Percentiles rank a stretch among this genome's conserved stretches.
phyloP scores from a whole-genome alignment of 2,888 invertebrate genomes.

The Lampropteryx suffumata region DNA sequence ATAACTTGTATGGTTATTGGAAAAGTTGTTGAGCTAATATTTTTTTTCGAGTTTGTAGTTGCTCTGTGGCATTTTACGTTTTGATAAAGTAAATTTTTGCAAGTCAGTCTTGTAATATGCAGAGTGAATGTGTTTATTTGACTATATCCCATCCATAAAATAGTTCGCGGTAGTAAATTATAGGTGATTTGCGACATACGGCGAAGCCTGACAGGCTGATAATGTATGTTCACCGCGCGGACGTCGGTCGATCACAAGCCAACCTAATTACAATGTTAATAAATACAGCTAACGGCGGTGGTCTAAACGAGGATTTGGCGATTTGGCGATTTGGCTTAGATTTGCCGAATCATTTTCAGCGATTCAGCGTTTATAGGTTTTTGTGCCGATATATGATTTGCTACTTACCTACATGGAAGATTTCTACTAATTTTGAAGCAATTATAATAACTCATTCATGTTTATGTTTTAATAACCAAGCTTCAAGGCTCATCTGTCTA shows the following conservation, averaged over 20 bases:
- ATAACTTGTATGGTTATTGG: conserved; percentile 26
- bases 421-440: too few relatives aligned
- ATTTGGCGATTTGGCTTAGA: not conserved
- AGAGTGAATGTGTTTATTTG: too few relatives aligned
- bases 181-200: conserved; percentile 5
- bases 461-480: too few relatives aligned
- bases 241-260: conserved; percentile 73
- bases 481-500: too few relatives aligned
- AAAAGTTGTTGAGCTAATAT: conserved; percentile 20
- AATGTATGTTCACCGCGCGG: conserved; percentile 48
- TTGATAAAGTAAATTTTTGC: too few relatives aligned
- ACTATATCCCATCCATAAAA: too few relatives aligned
- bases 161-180: not conserved
- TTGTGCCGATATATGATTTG: too few relatives aligned
- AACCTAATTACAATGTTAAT: conserved; percentile 79
- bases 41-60: conserved; percentile 14
- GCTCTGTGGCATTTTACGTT: too few relatives aligned
- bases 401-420: too few relatives aligned
- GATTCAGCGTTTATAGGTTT: too few relatives aligned
- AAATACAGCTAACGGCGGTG: conserved; percentile 53
- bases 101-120: too few relatives aligned
- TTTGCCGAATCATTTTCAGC: not conserved
- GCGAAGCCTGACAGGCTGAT: conserved; percentile 2
- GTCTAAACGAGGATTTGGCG: conserved; percentile 5
- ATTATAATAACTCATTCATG: too few relatives aligned